These are phyloP conservation scores for Calliphora vomitoria DNA, from an alignment of 2,888 invertebrate species.

Conservation along the genomic window DNA sequence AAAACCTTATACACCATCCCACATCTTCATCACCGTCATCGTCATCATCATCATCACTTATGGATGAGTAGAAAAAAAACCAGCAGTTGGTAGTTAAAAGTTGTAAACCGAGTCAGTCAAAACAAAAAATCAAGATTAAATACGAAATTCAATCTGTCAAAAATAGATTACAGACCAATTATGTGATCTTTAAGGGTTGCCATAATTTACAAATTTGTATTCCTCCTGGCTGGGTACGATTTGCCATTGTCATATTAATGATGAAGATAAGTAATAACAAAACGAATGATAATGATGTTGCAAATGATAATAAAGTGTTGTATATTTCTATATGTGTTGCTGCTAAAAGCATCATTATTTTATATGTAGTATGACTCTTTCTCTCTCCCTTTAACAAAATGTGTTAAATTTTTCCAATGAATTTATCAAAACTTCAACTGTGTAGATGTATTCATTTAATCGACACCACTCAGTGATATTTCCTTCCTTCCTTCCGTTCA, in stretches of 20 bases:
- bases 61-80: slow-evolving; percentile 41
- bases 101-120: slow-evolving; percentile 82
- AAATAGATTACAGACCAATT: slow-evolving; percentile 85
- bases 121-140: slow-evolving; percentile 84
- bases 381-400: background rate
- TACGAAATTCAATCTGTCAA: slow-evolving; percentile 85
- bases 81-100: slow-evolving; percentile 56
- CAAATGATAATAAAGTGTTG: slow-evolving; percentile 48
- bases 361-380: slow-evolving; percentile 30
- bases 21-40: background rate
- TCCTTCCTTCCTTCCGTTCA: slow-evolving; percentile 47
- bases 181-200: slow-evolving; percentile 82
- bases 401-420: slow-evolving; percentile 14
- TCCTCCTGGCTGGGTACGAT: slow-evolving; percentile 18
- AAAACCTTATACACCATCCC: background rate
- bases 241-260: slow-evolving; percentile 41
- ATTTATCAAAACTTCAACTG: slow-evolving; percentile 27
- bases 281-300: slow-evolving; percentile 56
- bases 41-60: slow-evolving; percentile 40
- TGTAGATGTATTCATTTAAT: slow-evolving; percentile 70
- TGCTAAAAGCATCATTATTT: slow-evolving; percentile 65
- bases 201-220: slow-evolving; percentile 68
- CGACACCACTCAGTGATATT: slow-evolving; percentile 71
- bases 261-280: slow-evolving; percentile 27
- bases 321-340: slow-evolving; percentile 12